Conservation (phyloP, 2,888 invertebrate genomes). For the Erynnis tages region DNA sequence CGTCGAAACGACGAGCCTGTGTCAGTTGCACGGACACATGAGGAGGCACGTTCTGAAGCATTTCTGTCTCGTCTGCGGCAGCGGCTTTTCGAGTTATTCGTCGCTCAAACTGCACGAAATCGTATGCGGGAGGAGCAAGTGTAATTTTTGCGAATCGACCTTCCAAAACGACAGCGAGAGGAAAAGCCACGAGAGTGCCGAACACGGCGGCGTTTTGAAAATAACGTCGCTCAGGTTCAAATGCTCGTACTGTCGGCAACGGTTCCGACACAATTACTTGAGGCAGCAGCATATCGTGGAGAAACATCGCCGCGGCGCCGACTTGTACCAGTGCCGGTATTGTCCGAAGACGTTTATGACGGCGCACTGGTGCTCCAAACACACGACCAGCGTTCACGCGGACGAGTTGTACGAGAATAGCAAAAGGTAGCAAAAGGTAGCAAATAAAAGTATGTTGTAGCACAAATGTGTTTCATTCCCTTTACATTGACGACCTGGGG, state of each 20-base stretch:
- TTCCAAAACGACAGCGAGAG: slow-evolving; percentile 35
- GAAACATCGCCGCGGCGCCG: not conserved
- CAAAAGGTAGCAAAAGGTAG: too few relatives aligned
- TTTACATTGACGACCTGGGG: too few relatives aligned
- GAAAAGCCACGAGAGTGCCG: not conserved
- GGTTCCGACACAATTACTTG: not conserved
- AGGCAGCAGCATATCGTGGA: not conserved
- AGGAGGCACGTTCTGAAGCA: not conserved
- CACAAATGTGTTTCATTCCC: too few relatives aligned
- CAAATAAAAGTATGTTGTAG: too few relatives aligned
- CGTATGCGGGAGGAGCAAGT: slow-evolving; percentile 41
- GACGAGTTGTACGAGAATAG: too few relatives aligned
- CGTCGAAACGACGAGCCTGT: slow-evolving; percentile 37
- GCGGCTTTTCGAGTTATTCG: slow-evolving; percentile 6
- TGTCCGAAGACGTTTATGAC: slow-evolving; percentile 7
- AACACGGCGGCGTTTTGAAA: not conserved
- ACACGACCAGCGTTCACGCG: not conserved
- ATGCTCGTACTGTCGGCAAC: not conserved
- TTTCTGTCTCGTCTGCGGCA: not conserved
- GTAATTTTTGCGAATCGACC: slow-evolving; percentile 41
- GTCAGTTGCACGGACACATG: slow-evolving; percentile 34
- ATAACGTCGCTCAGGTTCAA: not conserved
- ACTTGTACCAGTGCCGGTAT: not conserved
- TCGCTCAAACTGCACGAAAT: slow-evolving; percentile 48
- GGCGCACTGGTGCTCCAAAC: slow-evolving; percentile 7